Base-by-base conservation (phyloP, 2,888 invertebrate genomes). In the Steinernema hermaphroditum region DNA sequence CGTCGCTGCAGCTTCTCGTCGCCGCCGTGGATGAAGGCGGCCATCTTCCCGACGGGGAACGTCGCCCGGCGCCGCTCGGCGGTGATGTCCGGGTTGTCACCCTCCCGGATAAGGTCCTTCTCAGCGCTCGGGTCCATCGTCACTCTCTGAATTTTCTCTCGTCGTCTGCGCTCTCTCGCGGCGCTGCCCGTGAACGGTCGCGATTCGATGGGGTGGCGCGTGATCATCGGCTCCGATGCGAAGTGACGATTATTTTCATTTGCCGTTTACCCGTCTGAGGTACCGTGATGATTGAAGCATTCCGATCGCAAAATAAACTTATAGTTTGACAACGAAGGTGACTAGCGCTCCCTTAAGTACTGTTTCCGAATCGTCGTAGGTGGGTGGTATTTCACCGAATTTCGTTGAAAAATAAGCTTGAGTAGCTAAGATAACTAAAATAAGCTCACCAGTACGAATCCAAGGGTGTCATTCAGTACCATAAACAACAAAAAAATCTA, bases 61-160 rank as follows among this genome's bases (percentile, higher is more conserved):
- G 78, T 78, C 24, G 83, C 83, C 34, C 73, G 75, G 14, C 62
- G 37, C 6, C 82, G 71, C 69, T 77, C 77, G 14, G 76, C 77
- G 12, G 83, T 83, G 41, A 84, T 81, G 69, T 84, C 83, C 24
- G 76, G 76, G 68, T 84, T 84, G 73, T 84, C 84, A 8, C 84
- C 84, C 0, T 74, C 68, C 62, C 79, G 81, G 69, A 84, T 81
- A n/a, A 77, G 72, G 43, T 76, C 74, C 71, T 80, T 80, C 77
- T 79, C 72, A 32, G 22, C 4, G 62, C 62, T 62, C 62, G 27
- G 16, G 16, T 16, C 6, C n/a, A 19, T 46, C 16, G 22, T 46
- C 46, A 9, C 9, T n/a, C 6, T 12, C 22, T 6, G 27, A 62
- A 16, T 62, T 29, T n/a, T 27, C 46, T 62, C 62, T 62, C 12